These are phyloP conservation scores for Orius insidiosus DNA, from an alignment of 1,140 invertebrate genomes.

Conservation along the genomic window DNA sequence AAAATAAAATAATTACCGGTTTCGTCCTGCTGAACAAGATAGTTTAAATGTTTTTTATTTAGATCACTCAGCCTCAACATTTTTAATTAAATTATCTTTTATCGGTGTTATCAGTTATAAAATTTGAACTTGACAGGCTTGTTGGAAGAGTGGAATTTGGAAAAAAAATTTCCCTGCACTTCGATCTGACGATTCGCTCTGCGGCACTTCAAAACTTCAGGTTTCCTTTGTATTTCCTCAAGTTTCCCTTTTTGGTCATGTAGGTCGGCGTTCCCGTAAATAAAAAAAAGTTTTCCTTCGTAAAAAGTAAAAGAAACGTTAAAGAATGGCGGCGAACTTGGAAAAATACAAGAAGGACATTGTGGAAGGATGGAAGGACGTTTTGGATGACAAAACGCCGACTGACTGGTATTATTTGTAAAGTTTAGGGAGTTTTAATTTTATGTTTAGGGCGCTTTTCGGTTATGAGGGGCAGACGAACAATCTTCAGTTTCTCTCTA, in stretches of 20 bases:
- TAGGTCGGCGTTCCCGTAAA: no score
- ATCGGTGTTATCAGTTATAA: no score
- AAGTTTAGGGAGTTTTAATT: slow-evolving; percentile 1
- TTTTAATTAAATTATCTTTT: not conserved
- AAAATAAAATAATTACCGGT: not conserved
- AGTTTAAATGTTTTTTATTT: slow-evolving; percentile 7
- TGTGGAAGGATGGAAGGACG: slow-evolving; percentile 63
- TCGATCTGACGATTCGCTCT: no score
- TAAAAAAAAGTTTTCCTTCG: no score
- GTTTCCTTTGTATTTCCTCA: no score
- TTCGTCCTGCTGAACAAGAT: slow-evolving; percentile 11
- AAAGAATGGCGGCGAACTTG: slow-evolving; percentile 63
- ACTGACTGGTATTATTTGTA: slow-evolving; percentile 62
- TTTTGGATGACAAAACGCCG: slow-evolving; percentile 59
- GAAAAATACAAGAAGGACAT: slow-evolving; percentile 54
- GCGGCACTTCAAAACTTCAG: no score
- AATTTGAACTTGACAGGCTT: no score
- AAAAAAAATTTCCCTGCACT: no score
- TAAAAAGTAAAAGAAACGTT: not conserved
- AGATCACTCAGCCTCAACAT: slow-evolving; percentile 7
- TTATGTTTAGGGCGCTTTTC: slow-evolving; percentile 57
- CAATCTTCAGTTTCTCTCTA: slow-evolving; percentile 62
- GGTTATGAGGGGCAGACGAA: slow-evolving; percentile 81
- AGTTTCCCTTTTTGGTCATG: no score
- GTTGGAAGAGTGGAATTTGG: no score